Base-by-base conservation (phyloP, 2,888 invertebrate species). In the Phymatocera aterrima region DNA sequence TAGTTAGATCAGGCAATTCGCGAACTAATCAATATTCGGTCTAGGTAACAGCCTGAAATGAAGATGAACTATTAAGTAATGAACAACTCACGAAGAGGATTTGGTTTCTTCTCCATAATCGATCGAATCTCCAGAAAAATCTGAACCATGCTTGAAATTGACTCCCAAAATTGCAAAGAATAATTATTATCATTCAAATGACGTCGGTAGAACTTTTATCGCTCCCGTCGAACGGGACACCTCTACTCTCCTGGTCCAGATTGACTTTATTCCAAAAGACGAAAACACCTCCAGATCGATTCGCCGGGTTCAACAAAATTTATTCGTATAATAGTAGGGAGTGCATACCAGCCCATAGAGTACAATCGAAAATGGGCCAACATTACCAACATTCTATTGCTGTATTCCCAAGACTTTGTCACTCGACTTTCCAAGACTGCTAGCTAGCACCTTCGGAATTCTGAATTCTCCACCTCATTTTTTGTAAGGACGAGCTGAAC, bases 401-500 rank as follows among this genome's bases (percentile, higher is more conserved):
- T 28, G 43, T 28, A 43, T 72, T 51, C 72, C 48, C 48, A 51
- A 28, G 31, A 31, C 31, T 72, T 72, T 72, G 10, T 31, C 51
- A 43, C 34, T 34, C 31, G 51, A 31, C 10, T 18, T 10, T 28
- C 48, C 18, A 51, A 12, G 31, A 72, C 51, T 34, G 51, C 24
- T 12, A 12, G 31, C 28, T 21, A 43, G 68, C 48, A n/a, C 51
- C 72, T 72, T 51, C n/a, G 72, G 72, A 51, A 72, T 15, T 72
- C 51, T 72, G 34, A 72, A 48, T 34, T 31, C 48, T 51, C 70
- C 48, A 72, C 70, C 68, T 46, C 70, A 15, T 48, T 51, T 18
- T 31, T 10, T 0, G 61, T 61, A 64, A 37, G 61, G 37, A 64
- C 18, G 18, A 64, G 61, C 34, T 64, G 8, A 34, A 37, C 61